phyloP scores from a whole-genome alignment of 2,113 vertebrate genomes.

The Riparia riparia region DNA sequence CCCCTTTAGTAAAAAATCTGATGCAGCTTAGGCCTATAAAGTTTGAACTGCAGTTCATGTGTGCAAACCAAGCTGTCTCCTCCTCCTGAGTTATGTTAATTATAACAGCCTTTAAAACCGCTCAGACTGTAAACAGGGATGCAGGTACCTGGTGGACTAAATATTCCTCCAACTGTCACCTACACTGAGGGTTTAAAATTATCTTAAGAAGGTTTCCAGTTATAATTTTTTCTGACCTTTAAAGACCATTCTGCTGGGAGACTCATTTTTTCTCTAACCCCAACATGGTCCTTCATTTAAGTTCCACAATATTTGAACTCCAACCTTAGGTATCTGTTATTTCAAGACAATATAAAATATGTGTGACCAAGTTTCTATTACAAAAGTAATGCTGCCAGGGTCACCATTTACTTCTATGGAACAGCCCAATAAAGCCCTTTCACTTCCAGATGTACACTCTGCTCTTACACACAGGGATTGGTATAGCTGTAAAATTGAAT shows the following conservation, averaged over 20 bases:
- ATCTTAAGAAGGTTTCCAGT: not conserved
- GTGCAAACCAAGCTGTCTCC: not conserved
- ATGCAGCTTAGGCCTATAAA: not conserved
- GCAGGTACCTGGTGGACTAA: not conserved
- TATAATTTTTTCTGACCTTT: conserved; percentile 18
- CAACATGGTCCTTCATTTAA: not conserved
- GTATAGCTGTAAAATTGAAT: not conserved
- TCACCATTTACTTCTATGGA: not conserved
- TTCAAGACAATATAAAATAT: not conserved
- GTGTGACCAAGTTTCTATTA: not conserved
- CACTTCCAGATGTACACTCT: accelerated
- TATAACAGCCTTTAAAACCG: not conserved
- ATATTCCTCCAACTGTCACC: not conserved
- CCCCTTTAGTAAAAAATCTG: conserved; percentile 6
- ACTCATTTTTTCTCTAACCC: not conserved
- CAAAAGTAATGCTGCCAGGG: not conserved
- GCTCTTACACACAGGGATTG: not conserved
- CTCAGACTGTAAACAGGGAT: not conserved
- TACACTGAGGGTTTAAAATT: not conserved
- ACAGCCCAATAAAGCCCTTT: not conserved
- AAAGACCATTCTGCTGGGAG: not conserved
- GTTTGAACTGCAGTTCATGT: not conserved
- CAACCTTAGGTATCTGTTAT: not conserved
- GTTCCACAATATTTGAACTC: not conserved
- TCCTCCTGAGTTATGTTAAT: not conserved